These are phyloP conservation scores for Diadromus collaris DNA, from an alignment of 2,888 invertebrate genomes.

Conservation along the genomic window DNA sequence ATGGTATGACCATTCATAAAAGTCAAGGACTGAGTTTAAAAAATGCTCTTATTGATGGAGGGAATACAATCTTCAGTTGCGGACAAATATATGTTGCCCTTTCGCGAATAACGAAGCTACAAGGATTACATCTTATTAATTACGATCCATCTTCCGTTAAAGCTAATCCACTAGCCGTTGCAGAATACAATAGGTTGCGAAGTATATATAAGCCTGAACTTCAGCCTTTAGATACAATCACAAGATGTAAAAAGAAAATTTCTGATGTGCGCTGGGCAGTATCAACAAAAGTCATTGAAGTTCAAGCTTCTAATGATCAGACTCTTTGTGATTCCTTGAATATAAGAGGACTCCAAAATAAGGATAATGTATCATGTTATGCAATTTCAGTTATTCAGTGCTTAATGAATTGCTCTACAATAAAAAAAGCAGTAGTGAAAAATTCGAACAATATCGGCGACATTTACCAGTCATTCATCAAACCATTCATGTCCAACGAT, in stretches of 20 bases:
- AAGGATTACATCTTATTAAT: constrained; percentile 63
- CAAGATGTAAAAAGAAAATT: too few species aligned
- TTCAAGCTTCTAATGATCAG: too few species aligned
- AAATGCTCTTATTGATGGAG: constrained; percentile 11
- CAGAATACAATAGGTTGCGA: constrained; percentile 63
- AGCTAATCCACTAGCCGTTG: constrained; percentile 58
- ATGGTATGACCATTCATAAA: constrained; percentile 65
- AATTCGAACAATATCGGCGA: too few species aligned
- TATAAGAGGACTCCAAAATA: constrained; percentile 38
- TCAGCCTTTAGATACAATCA: background rate
- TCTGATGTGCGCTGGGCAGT: background rate
- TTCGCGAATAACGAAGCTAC: constrained; percentile 55
- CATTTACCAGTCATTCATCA: constrained; percentile 1
- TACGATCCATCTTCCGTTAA: constrained; percentile 56
- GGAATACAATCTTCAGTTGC: constrained; percentile 40
- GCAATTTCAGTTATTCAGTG: constrained; percentile 47
- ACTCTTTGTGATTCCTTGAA: too few species aligned
- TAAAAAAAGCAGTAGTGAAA: constrained; percentile 21
- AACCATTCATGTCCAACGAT: constrained; percentile 9
- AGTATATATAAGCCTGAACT: constrained; percentile 48
- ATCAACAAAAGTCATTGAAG: too few species aligned
- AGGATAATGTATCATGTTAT: constrained; percentile 45
- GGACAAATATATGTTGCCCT: constrained; percentile 65
- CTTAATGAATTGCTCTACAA: constrained; percentile 26
- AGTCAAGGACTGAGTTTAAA: too few species aligned